A percentile compares a stretch with the other conserved stretches of the same genome.
These are phyloP conservation scores for Trissolcus brochymenae DNA, from an alignment of 2,888 invertebrate genomes.

Conservation along the genomic window DNA sequence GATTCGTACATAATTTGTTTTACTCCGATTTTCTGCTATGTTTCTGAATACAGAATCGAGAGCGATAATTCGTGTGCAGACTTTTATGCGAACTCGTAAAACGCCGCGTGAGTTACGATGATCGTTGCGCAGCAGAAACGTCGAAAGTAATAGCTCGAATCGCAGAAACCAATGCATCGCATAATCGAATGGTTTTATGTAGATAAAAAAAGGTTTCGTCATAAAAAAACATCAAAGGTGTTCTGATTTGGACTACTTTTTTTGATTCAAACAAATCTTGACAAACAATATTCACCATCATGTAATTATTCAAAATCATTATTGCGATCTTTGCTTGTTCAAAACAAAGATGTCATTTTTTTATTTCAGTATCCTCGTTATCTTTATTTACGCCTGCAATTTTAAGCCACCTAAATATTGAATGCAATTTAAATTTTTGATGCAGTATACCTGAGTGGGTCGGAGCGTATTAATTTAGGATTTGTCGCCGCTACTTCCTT, in stretches of 20 bases:
- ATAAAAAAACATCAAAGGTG: neutral
- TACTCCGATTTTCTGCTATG: conserved; percentile 42
- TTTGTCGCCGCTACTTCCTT: conserved; percentile 31
- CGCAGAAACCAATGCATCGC: conserved; percentile 55
- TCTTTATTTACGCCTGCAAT: neutral
- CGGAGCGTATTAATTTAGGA: conserved; percentile 20
- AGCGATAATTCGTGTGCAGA: conserved; percentile 44
- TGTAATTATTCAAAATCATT: neutral
- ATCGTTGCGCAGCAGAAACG: conserved; percentile 23
- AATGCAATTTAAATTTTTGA: conserved; percentile 1
- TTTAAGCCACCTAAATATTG: conserved; percentile 9
- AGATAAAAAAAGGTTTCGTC: conserved; percentile 18
- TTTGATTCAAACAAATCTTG: neutral
- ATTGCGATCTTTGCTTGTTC: neutral
- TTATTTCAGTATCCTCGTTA: neutral
- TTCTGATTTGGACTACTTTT: neutral
- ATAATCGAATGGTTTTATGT: conserved; percentile 59
- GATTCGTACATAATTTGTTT: conserved; percentile 55
- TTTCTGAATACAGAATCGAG: conserved; percentile 49
- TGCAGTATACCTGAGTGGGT: neutral
- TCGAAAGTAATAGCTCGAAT: conserved; percentile 52
- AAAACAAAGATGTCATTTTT: neutral
- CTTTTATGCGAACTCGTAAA: conserved; percentile 57
- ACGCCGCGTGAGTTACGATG: conserved; percentile 50
- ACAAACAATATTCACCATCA: neutral